Evolutionary conservation across 2,113 vertebrate genomes (phyloP), one percentile per base, ranked within the genome.

Genomic region (Pipra filicauda): DNA sequence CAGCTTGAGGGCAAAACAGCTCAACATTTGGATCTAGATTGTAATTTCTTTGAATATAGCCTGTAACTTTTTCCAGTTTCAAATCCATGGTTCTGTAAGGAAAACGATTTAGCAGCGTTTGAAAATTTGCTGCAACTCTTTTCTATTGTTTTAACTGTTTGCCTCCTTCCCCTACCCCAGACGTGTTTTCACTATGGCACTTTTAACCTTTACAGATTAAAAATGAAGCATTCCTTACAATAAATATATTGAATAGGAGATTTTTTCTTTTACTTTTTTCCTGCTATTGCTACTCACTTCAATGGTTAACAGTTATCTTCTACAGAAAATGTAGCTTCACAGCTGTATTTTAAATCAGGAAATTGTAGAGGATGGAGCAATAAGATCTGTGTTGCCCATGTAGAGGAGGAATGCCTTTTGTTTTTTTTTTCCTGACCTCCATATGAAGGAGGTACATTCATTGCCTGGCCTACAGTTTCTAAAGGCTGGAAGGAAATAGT

Each of bases 1-100:
- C 49, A 61, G 70, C 83, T 75, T 91, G 31, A 78, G 84, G 91
- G 84, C 87, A 94, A 69, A 92, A 78, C 66, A 92, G 37, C 44
- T 95, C 58, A 75, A 24, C 75, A 57, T 52, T 78, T 57, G 12
- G 9, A 82, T 67, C 24, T 91, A 69, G 69, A 35, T 8, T n/a
- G 11, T 93, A 75, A 91, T 85, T 78, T 85, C 46, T 84, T 75
- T 85, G 37, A 66, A 87, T 31, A 21, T 51, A 88, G 76, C 74
- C 52, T 85, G 65, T 66, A 66, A 87, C 13, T 61, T 97, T 81
- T 89, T 88, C 69, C 30, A 35, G 39, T 95, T 91, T 74, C 21
- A 85, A 27, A 69, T 69, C 62, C 4, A 2, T 71, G 14, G 19
- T 51, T 81, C 69, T 75, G 19, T 62, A 59, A 71, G 1, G 3